Base-by-base conservation (phyloP, 2,797 vertebrate species). In the Tolypeutes matacus region DNA sequence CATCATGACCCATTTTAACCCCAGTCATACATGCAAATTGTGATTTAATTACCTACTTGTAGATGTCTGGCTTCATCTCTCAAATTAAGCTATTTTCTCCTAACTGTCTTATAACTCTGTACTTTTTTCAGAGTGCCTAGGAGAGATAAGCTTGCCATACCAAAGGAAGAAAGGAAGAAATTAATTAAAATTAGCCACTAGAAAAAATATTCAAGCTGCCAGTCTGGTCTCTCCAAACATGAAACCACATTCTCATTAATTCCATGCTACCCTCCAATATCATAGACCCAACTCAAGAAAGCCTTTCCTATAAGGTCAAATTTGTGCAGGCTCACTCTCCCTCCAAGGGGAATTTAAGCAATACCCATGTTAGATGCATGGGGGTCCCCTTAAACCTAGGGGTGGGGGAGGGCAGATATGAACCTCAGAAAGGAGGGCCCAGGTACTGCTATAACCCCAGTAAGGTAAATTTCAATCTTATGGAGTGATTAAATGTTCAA, bases 51-150 rank as follows among this genome's bases (percentile, higher is more conserved):
- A 49, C 72, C 34, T 87, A 77, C 14, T 31, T 77, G 27, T 42
- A 87, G 62, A 92, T 69, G 14, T 31, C 31, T 84, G 81, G 34
- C 21, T 18, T 76, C 20, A 83, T 62, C 77, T 83, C 27, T 39
- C 9, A 60, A 18, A 15, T 53, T 53, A 53, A 53, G 53, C 15
- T 81, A 81, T 42, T 91, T 25, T 72, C 91, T 94, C 9, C 67
- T 85, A 23, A 12, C 11, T 29, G 39, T 80, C 39, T 96, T 93
- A 72, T 67, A 92, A 89, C 86, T 42, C 87, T 72, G 23, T 53
- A 27, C n/a, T 46, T 88, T 23, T 36, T 85, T 83, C 53, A 73
- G 49, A 65, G 20, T 46, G 1, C 18, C 77, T 42, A 88, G 77
- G 21, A 77, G 56, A 84, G 1, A 69, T 34, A 46, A 72, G 18